Conservation (phyloP, 2,888 invertebrate genomes). For the Marronus borbonicus region DNA sequence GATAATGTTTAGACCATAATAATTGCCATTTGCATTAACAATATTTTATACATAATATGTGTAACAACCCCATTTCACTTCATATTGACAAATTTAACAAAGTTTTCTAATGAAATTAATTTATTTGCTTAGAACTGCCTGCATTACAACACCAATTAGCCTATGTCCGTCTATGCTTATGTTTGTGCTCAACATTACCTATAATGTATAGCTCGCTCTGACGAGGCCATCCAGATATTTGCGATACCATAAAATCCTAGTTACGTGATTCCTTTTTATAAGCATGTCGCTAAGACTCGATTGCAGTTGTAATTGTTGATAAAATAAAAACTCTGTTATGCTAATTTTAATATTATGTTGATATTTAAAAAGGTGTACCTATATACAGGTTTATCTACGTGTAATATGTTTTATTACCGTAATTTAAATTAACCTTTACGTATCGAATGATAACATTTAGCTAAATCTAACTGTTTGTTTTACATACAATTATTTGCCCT, state of each 20-base stretch:
- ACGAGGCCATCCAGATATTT: conserved; percentile 35
- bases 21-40: no score
- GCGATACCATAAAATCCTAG: conserved; percentile 38
- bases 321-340: conserved; percentile 21
- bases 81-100: no score
- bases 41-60: no score
- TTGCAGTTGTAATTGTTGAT: conserved; percentile 19
- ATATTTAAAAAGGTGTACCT: conserved; percentile 3
- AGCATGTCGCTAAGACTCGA: not conserved
- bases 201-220: conserved; percentile 17
- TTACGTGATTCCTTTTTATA: conserved; percentile 34
- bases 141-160: conserved; percentile 3
- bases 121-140: not conserved
- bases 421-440: conserved; percentile 15
- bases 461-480: no score
- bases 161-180: not conserved
- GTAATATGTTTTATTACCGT: conserved; percentile 1
- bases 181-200: conserved; percentile 8
- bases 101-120: no score
- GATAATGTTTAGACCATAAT: no score
- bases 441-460: not conserved
- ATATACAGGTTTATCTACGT: not conserved
- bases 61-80: no score
- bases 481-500: no score
- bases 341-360: conserved; percentile 15